Percentiles rank a stretch among this genome's conserved stretches.
Conservation (phyloP, 1,140 invertebrate genomes). For the Phthorimaea operculella region DNA sequence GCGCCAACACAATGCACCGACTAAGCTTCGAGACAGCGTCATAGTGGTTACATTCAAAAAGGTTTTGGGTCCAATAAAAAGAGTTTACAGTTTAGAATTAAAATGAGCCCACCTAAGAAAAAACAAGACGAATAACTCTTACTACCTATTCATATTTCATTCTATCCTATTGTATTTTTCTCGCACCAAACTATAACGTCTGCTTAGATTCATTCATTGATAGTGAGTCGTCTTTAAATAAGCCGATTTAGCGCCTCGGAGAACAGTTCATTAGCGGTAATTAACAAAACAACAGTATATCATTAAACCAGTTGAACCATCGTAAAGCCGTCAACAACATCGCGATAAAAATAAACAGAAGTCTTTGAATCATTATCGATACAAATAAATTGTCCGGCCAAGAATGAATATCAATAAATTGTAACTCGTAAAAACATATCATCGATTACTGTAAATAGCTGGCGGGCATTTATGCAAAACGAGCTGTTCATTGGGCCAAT, state of each 20-base stretch:
- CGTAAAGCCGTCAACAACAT: conserved; percentile 46
- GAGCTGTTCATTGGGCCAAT: conserved; percentile 50
- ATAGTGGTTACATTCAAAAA: conserved; percentile 41
- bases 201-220: conserved; percentile 7
- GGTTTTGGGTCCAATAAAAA: conserved; percentile 41
- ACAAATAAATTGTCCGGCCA: conserved; percentile 58
- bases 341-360: conserved; percentile 55
- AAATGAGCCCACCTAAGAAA: conserved; percentile 27
- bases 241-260: not conserved
- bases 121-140: conserved; percentile 36
- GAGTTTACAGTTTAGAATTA: conserved; percentile 35
- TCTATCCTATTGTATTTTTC: conserved; percentile 33
- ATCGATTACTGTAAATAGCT: conserved; percentile 65
- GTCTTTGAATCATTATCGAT: conserved; percentile 55
- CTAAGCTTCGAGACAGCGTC: conserved; percentile 37
- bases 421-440: conserved; percentile 62
- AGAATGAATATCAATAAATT: conserved; percentile 64
- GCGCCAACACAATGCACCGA: conserved; percentile 38
- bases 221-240: not conserved
- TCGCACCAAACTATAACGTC: conserved; percentile 12
- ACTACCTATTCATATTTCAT: conserved; percentile 23
- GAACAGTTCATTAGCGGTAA: conserved; percentile 26
- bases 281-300: conserved; percentile 32
- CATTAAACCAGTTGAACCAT: conserved; percentile 23
- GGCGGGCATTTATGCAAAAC: conserved; percentile 62